phyloP scores from a whole-genome alignment of 2,888 invertebrate genomes.

The Apodemia mormo region DNA sequence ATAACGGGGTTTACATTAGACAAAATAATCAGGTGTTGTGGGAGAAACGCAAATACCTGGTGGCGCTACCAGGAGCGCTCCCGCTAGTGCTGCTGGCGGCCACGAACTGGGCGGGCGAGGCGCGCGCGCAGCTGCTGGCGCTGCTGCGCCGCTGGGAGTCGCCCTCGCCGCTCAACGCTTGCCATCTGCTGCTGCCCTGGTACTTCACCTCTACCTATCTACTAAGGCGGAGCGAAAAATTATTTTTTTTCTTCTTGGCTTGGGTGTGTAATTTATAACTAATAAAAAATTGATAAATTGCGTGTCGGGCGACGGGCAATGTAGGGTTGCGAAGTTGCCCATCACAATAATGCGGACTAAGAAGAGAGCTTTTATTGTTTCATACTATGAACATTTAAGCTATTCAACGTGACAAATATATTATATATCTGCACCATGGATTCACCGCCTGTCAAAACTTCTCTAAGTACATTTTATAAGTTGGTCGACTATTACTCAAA shows the following conservation, averaged over 20 bases:
- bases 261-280: no score
- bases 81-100: conserved; percentile 93
- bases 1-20: no score
- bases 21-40: conserved; percentile 85
- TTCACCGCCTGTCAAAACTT: no score
- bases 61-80: conserved; percentile 90
- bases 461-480: no score
- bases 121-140: conserved; percentile 92
- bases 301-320: no score
- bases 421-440: no score
- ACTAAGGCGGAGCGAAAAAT: neutral
- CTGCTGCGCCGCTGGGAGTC: conserved; percentile 94
- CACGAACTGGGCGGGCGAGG: conserved; percentile 95
- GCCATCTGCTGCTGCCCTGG: conserved; percentile 96
- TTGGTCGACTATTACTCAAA: no score
- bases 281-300: no score
- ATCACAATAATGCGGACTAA: no score
- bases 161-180: conserved; percentile 92
- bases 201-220: conserved; percentile 51
- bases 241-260: neutral
- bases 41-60: conserved; percentile 96
- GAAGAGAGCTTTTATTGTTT: no score
- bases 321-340: no score
- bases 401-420: neutral
- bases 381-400: no score